Evolutionary conservation across 2,888 invertebrate genomes (phyloP).

Genomic region (Elegia similella): DNA sequence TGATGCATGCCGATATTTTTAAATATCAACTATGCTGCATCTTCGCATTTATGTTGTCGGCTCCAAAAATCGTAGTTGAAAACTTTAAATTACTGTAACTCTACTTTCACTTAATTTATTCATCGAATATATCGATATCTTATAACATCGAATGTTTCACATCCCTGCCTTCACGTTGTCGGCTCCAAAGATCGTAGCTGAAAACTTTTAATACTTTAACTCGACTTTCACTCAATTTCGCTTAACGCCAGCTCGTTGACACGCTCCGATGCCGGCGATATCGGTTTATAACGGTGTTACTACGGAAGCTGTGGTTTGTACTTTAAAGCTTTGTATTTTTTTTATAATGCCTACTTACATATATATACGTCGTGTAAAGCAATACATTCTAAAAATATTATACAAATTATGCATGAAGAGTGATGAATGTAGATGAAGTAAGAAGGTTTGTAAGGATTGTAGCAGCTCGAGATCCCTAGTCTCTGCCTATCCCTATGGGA

Average conservation of each 20-base stretch:
- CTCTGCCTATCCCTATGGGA: too few species aligned
- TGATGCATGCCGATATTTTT: not conserved
- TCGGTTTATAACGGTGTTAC: slow-evolving; percentile 63
- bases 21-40: not conserved
- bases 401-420: too few species aligned
- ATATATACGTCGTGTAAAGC: too few species aligned
- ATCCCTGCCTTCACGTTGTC: slow-evolving; percentile 34
- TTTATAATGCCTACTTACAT: not conserved
- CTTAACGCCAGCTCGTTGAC: slow-evolving; percentile 71
- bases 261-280: slow-evolving; percentile 58
- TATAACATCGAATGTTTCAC: slow-evolving; percentile 19
- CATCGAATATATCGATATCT: not conserved
- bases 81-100: not conserved
- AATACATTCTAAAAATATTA: too few species aligned
- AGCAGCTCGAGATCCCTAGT: too few species aligned
- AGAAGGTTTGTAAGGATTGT: too few species aligned
- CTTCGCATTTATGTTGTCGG: not conserved
- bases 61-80: not conserved
- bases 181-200: slow-evolving; percentile 70
- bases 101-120: not conserved
- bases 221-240: slow-evolving; percentile 79
- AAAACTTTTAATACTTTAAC: slow-evolving; percentile 82
- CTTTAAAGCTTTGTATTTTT: not conserved
- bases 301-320: slow-evolving; percentile 27
- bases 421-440: too few species aligned